Evolutionary conservation across 2,797 vertebrate species (phyloP).

Genomic region (Glyptemys insculpta): DNA sequence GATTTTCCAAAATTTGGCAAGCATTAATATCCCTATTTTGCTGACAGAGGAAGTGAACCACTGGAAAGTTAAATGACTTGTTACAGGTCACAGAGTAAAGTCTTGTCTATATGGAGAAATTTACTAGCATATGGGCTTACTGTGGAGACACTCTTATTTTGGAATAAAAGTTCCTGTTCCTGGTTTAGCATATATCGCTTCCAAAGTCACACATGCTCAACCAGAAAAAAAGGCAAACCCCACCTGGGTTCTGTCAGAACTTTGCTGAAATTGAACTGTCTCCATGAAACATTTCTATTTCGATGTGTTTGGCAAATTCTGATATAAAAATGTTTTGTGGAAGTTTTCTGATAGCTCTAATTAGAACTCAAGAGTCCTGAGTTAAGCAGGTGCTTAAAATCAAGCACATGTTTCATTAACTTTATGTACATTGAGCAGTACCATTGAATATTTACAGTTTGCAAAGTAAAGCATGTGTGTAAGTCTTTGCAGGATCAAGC

Average conservation of each 20-base stretch:
- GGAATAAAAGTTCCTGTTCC: neutral
- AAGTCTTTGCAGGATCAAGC: neutral
- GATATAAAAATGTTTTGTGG: neutral
- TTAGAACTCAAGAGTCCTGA: conserved; percentile 2
- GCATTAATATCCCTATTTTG: neutral
- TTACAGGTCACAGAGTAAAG: neutral
- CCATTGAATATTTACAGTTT: neutral
- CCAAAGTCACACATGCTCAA: neutral
- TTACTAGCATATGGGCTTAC: neutral
- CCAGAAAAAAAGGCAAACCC: neutral
- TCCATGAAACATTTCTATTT: neutral
- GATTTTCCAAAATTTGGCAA: neutral
- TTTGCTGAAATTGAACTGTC: neutral
- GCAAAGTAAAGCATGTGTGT: fast-evolving
- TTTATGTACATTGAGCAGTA: neutral
- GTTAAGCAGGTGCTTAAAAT: neutral
- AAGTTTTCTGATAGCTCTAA: neutral
- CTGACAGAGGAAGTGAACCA: neutral
- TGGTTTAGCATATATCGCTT: neutral
- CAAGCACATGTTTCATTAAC: neutral
- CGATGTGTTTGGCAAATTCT: neutral
- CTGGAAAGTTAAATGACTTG: neutral
- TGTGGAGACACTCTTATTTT: neutral
- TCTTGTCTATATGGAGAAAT: neutral
- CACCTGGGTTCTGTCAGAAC: neutral